Evolutionary conservation across 2,888 invertebrate species (phyloP).

Genomic region (Pegoplata infirma): DNA sequence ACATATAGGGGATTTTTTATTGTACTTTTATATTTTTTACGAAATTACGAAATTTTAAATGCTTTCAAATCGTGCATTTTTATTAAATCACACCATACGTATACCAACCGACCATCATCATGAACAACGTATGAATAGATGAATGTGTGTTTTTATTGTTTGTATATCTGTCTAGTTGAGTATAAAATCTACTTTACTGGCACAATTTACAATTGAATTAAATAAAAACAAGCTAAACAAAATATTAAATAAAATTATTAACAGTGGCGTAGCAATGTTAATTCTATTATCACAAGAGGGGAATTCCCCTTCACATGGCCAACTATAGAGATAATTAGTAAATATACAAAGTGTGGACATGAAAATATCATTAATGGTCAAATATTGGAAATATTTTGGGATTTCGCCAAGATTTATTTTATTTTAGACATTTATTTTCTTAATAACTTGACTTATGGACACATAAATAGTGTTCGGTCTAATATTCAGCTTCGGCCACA

Average conservation of each 20-base stretch:
- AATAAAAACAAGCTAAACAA: conserved; percentile 3
- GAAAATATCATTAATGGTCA: too few relatives aligned
- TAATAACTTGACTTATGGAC: too few relatives aligned
- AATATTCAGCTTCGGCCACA: too few relatives aligned
- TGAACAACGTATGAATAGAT: not conserved
- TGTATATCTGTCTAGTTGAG: not conserved
- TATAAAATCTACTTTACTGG: conserved; percentile 20
- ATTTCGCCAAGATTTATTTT: too few relatives aligned
- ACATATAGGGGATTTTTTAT: not conserved
- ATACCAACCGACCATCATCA: too few relatives aligned
- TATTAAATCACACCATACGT: conserved; percentile 40
- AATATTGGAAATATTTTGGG: too few relatives aligned
- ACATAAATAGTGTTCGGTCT: too few relatives aligned
- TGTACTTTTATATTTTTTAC: not conserved
- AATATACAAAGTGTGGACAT: too few relatives aligned
- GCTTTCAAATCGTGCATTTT: not conserved
- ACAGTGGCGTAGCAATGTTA: conserved; percentile 11
- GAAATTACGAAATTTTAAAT: conserved; percentile 30
- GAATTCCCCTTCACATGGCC: too few relatives aligned
- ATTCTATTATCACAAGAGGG: too few relatives aligned
- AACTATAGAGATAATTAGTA: too few relatives aligned
- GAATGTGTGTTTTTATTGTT: not conserved
- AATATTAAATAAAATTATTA: not conserved
- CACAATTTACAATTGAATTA: conserved; percentile 30
- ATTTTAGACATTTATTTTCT: too few relatives aligned